phyloP scores from a whole-genome alignment of 1,140 invertebrate species.

The Coenobita brevimanus region DNA sequence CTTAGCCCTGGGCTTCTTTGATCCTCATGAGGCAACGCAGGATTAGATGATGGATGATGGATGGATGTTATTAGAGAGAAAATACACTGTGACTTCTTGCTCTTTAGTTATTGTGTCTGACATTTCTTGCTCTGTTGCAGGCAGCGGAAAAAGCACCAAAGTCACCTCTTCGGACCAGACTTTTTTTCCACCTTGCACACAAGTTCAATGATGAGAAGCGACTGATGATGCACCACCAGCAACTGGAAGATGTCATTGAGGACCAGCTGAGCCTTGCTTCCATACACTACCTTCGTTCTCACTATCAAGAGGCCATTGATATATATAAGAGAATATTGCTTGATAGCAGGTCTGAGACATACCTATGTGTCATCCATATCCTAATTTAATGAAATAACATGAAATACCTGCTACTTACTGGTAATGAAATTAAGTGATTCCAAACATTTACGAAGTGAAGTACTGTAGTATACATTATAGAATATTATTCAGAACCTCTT shows the following conservation, averaged over 20 bases:
- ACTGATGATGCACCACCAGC: conserved; percentile 86
- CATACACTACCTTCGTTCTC: conserved; percentile 94
- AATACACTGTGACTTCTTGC: too few relatives aligned
- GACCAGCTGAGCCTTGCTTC: conserved; percentile 97
- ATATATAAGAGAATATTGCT: conserved; percentile 96
- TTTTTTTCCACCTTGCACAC: conserved; percentile 95
- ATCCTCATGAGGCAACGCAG: too few relatives aligned
- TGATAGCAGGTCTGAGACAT: conserved; percentile 84
- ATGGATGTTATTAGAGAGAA: too few relatives aligned
- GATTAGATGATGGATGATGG: too few relatives aligned
- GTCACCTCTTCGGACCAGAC: conserved; percentile 81
- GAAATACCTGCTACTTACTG: too few relatives aligned
- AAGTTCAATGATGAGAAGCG: conserved; percentile 92
- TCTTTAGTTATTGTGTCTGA: neutral
- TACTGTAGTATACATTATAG: too few relatives aligned
- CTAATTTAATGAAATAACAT: too few relatives aligned
- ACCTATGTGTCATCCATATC: too few relatives aligned
- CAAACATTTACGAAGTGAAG: too few relatives aligned
- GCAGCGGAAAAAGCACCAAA: conserved; percentile 77
- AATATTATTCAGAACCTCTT: too few relatives aligned
- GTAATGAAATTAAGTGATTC: too few relatives aligned
- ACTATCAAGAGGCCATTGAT: conserved; percentile 99
- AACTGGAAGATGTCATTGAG: conserved; percentile 90
- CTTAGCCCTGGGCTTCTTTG: too few relatives aligned
- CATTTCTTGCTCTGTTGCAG: conserved; percentile 69